Percentiles rank a stretch among this genome's conserved stretches.
These are phyloP conservation scores for Hippocampus guttulatus DNA, from an alignment of 2,113 vertebrate genomes.

Conservation along the genomic window DNA sequence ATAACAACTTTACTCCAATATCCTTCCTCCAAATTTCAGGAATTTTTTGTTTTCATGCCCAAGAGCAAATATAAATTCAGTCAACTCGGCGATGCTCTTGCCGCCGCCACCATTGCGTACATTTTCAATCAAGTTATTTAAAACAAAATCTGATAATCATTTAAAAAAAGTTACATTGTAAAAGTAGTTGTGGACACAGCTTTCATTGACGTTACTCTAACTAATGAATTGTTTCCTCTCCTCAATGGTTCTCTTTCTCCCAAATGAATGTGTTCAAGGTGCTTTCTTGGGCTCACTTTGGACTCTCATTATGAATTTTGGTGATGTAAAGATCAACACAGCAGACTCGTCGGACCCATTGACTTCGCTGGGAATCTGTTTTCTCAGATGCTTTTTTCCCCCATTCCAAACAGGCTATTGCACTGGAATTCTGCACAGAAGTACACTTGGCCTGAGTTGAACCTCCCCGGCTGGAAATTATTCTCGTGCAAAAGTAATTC, in stretches of 20 bases:
- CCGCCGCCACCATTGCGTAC: not conserved
- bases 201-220: conserved; percentile 19
- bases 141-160: not conserved
- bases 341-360: conserved; percentile 48
- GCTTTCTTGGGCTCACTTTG: conserved; percentile 61
- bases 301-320: conserved; percentile 61
- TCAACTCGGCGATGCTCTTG: not conserved
- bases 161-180: not conserved
- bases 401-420: not conserved
- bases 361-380: conserved; percentile 15
- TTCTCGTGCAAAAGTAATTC: conserved; percentile 14
- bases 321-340: conserved; percentile 41
- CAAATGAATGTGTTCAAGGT: conserved; percentile 48
- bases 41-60: not conserved
- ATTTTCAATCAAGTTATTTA: no score
- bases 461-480: conserved; percentile 23
- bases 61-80: no score
- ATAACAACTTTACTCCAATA: not conserved
- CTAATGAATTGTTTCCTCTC: conserved; percentile 55
- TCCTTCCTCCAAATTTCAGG: not conserved
- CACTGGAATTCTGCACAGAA: not conserved
- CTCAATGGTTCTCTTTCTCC: conserved; percentile 57
- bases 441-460: conserved; percentile 12
- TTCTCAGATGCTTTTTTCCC: not conserved
- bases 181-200: not conserved